Percentiles rank a stretch among this genome's conserved stretches.
Evolutionary conservation across 53 echinoderm and acorn worm species (phyloP).

Genomic region (Mesocentrotus franciscanus): DNA sequence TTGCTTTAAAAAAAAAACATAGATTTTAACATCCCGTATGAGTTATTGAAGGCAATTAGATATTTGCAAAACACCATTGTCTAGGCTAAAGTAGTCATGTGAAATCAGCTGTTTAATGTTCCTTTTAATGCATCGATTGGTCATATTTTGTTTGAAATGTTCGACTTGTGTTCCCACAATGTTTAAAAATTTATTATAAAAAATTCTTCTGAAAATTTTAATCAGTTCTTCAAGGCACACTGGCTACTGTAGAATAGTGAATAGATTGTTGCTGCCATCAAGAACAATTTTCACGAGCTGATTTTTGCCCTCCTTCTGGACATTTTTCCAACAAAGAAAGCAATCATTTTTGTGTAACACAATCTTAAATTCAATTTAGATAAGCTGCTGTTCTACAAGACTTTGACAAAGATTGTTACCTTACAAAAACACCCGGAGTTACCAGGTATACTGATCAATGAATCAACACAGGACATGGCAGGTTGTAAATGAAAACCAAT

Average conservation of each 20-base stretch:
- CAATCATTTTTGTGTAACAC: constrained; percentile 13
- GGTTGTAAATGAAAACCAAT: neutral
- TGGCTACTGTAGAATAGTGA: neutral
- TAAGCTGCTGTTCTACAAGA: neutral
- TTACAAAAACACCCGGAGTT: neutral
- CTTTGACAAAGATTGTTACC: neutral
- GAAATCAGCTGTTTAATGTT: too few species aligned
- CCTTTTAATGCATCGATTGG: too few species aligned
- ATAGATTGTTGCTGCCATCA: neutral
- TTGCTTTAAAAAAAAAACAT: too few species aligned
- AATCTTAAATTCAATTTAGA: constrained; percentile 49
- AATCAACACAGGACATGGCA: neutral
- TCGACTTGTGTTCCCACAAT: neutral
- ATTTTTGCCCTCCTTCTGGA: neutral
- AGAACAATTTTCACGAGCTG: neutral
- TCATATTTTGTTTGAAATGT: too few species aligned
- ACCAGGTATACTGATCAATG: neutral
- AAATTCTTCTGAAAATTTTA: neutral
- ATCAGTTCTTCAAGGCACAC: neutral
- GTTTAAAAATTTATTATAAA: too few species aligned
- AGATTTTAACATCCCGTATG: too few species aligned
- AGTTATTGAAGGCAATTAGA: too few species aligned
- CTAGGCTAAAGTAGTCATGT: too few species aligned
- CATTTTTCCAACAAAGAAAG: neutral
- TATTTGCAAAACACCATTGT: too few species aligned